Conservation (phyloP, 2,797 vertebrate species). For the Heliangelus exortis region DNA sequence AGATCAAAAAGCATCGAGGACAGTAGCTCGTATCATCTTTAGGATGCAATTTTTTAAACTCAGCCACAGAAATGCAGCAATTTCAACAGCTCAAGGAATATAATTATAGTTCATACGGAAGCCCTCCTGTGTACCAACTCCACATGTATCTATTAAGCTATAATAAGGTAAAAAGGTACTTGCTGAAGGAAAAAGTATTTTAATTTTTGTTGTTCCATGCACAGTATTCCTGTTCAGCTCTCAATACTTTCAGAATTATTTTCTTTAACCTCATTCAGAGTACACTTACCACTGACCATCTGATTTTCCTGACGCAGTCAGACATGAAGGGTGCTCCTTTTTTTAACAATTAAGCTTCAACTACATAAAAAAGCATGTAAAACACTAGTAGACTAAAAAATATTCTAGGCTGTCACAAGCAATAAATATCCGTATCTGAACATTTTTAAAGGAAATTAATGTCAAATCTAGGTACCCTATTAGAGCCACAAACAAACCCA, state of each 20-base stretch:
- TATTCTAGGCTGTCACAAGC: background rate
- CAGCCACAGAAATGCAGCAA: conserved; percentile 12
- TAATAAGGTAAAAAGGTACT: conserved; percentile 4
- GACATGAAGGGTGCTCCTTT: background rate
- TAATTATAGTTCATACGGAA: background rate
- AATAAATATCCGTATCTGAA: conserved; percentile 28
- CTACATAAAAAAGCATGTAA: background rate
- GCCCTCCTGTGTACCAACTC: conserved; percentile 13
- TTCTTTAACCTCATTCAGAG: conserved; percentile 1
- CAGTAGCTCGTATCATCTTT: background rate
- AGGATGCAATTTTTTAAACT: conserved; percentile 26
- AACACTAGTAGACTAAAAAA: conserved; percentile 7
- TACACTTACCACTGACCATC: conserved; percentile 15
- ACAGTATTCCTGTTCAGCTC: background rate
- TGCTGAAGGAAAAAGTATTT: background rate
- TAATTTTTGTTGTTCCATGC: background rate
- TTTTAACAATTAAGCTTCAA: conserved; percentile 1
- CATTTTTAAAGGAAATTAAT: conserved; percentile 34
- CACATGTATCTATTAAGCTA: background rate
- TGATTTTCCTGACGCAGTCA: conserved; percentile 1
- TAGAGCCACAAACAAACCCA: background rate
- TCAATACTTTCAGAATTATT: background rate
- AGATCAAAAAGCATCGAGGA: conserved; percentile 28
- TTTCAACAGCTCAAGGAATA: conserved; percentile 35
- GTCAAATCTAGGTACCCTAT: conserved; percentile 7